A percentile compares a stretch with the other conserved stretches of the same genome.
Evolutionary conservation across 2,888 invertebrate genomes (phyloP).

Genomic region (Pandemis corylana): DNA sequence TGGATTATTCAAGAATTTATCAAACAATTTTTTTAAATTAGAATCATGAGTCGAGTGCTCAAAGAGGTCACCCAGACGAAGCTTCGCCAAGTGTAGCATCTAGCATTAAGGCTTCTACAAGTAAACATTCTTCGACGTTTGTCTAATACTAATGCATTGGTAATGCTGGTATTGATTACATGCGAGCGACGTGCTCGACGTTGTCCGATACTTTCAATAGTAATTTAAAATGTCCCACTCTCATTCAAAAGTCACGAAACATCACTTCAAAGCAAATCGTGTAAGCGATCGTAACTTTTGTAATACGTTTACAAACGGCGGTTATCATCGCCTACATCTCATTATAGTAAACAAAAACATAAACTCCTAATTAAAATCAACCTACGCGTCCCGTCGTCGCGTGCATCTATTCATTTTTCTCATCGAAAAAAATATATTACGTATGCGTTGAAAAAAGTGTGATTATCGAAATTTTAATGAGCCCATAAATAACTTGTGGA

Average conservation of each 20-base stretch:
- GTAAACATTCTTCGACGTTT: not conserved
- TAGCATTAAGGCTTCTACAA: not conserved
- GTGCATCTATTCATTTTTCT: constrained; percentile 42
- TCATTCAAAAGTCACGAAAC: constrained; percentile 16
- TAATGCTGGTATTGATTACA: not conserved
- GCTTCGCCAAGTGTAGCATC: not conserved
- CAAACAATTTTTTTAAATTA: constrained; percentile 17
- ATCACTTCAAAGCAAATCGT: not conserved
- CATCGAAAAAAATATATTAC: constrained; percentile 44
- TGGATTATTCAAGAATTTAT: constrained; percentile 28
- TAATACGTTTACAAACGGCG: constrained; percentile 32
- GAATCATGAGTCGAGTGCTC: not conserved
- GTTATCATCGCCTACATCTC: constrained; percentile 36
- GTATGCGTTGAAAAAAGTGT: constrained; percentile 56
- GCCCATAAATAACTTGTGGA: constrained; percentile 73
- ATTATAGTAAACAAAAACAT: constrained; percentile 41
- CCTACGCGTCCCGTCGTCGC: constrained; percentile 58
- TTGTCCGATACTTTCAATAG: constrained; percentile 9
- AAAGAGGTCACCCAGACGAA: not conserved
- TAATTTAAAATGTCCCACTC: constrained; percentile 12
- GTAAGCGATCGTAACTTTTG: constrained; percentile 14
- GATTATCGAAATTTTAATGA: constrained; percentile 81
- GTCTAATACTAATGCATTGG: not conserved
- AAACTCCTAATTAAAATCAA: constrained; percentile 65
- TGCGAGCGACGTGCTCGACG: not conserved